Conservation (phyloP, 2,113 vertebrate genomes). For the Synchiropus splendidus region DNA sequence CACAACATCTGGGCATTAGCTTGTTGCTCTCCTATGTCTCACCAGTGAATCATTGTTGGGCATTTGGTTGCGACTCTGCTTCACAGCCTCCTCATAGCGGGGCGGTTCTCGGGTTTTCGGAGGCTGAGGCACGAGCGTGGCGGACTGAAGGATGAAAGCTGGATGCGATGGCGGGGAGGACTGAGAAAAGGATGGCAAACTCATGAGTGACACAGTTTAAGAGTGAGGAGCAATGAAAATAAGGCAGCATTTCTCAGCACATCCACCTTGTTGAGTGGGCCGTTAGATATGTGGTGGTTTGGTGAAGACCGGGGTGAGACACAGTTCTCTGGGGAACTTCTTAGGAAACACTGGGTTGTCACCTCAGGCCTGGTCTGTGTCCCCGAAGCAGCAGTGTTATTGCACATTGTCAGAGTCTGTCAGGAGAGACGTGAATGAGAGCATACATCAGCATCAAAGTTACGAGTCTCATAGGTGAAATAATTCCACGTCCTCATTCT, state of each 20-base stretch:
- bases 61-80: slow-evolving; percentile 80
- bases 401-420: slow-evolving; percentile 77
- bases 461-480: too few relatives aligned
- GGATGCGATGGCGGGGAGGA: slow-evolving; percentile 69
- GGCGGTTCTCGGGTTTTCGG: slow-evolving; percentile 85
- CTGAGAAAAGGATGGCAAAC: slow-evolving; percentile 34
- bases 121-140: slow-evolving; percentile 65
- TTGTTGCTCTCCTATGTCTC: neutral
- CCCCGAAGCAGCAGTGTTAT: slow-evolving; percentile 58
- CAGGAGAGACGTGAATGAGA: slow-evolving; percentile 2
- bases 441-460: too few relatives aligned
- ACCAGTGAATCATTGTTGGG: slow-evolving; percentile 74
- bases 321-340: slow-evolving; percentile 58
- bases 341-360: slow-evolving; percentile 73
- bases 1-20: too few relatives aligned
- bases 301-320: slow-evolving; percentile 56
- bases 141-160: slow-evolving; percentile 66
- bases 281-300: slow-evolving; percentile 71
- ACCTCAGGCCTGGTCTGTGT: slow-evolving; percentile 62
- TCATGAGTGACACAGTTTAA: neutral
- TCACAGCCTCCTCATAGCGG: slow-evolving; percentile 92
- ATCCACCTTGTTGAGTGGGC: slow-evolving; percentile 77
- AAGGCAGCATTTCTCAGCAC: neutral
- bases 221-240: too few relatives aligned
- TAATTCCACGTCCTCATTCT: too few relatives aligned